Percentiles rank a stretch among this genome's conserved stretches.
These are phyloP conservation scores for Amphiprion ocellaris DNA, from an alignment of 2,113 vertebrate species.

Conservation along the genomic window DNA sequence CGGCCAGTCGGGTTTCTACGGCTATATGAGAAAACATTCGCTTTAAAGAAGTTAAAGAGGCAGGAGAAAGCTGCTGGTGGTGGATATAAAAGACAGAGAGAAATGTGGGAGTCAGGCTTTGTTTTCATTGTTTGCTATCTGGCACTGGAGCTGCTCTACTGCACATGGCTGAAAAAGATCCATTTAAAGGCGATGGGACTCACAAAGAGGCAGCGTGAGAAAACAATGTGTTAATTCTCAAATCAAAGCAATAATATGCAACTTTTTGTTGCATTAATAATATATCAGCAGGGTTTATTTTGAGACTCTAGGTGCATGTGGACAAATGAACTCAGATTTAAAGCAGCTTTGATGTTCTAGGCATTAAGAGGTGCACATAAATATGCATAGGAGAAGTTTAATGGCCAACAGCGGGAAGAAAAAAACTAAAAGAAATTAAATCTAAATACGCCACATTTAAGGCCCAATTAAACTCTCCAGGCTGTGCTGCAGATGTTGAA, in stretches of 20 bases:
- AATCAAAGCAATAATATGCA: conserved; percentile 15
- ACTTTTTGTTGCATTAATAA: neutral
- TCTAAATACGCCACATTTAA: neutral
- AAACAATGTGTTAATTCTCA: neutral
- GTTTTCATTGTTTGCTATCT: neutral
- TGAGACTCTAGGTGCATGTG: neutral
- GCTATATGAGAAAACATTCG: neutral
- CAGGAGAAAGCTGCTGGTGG: conserved; percentile 2
- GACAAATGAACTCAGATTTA: neutral
- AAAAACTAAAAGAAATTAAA: neutral
- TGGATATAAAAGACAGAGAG: neutral
- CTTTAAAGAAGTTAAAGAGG: neutral
- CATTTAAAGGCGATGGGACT: neutral
- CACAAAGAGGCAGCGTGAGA: neutral
- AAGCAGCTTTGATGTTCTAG: neutral
- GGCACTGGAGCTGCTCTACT: neutral
- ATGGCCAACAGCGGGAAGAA: neutral
- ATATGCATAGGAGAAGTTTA: neutral
- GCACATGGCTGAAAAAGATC: neutral
- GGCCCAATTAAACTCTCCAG: neutral
- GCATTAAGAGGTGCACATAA: neutral
- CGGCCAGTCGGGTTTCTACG: neutral
- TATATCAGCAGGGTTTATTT: neutral
- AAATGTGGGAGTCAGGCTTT: neutral
- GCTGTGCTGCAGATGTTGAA: neutral